These are phyloP conservation scores for Drepana falcataria DNA, from an alignment of 2,888 invertebrate genomes.

Conservation along the genomic window DNA sequence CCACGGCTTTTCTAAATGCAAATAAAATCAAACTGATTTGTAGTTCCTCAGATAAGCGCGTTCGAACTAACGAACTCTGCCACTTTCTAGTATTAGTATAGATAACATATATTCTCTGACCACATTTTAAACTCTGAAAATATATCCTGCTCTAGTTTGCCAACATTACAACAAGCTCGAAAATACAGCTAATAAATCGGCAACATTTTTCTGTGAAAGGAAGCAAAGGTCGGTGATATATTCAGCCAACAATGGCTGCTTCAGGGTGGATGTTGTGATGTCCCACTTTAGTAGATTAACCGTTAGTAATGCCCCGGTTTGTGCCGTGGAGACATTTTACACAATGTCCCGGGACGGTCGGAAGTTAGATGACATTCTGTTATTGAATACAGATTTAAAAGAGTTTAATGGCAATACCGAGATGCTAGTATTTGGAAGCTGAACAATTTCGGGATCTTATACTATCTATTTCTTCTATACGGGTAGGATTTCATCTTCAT, in stretches of 20 bases:
- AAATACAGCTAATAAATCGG: background rate
- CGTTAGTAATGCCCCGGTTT: constrained; percentile 47
- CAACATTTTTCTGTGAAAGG: background rate
- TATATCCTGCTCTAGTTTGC: too few species aligned
- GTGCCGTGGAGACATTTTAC: constrained; percentile 16
- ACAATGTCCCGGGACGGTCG: constrained; percentile 33
- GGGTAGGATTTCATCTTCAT: too few species aligned
- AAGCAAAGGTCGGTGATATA: constrained; percentile 23
- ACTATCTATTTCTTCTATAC: too few species aligned
- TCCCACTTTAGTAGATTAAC: constrained; percentile 61
- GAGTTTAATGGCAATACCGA: constrained; percentile 9
- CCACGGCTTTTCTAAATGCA: too few species aligned
- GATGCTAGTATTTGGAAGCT: background rate
- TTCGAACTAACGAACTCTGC: background rate
- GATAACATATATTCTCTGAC: too few species aligned
- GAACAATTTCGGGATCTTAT: too few species aligned
- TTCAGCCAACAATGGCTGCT: constrained; percentile 35
- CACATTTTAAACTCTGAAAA: too few species aligned
- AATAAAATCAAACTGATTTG: too few species aligned
- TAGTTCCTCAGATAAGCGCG: background rate
- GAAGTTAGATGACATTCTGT: constrained; percentile 39
- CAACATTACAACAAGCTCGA: too few species aligned
- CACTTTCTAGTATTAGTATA: background rate
- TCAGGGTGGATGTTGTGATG: constrained; percentile 29
- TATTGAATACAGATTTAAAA: constrained; percentile 41